Percentiles rank a stretch among this genome's conserved stretches.
Evolutionary conservation across 2,797 vertebrate genomes (phyloP).

Genomic region (Sorex maritimensis): DNA sequence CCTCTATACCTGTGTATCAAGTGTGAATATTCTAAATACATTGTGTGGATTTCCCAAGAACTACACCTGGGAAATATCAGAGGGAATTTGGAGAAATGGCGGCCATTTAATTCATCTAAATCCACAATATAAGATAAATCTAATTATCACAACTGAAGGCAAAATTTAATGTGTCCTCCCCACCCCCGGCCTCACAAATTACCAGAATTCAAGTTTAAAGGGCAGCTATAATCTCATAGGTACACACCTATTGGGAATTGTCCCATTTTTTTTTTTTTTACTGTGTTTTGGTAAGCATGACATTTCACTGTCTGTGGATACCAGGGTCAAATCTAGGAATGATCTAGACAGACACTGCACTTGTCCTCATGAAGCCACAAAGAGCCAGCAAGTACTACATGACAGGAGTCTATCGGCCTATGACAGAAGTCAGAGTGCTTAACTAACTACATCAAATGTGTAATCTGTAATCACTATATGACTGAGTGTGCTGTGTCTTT

Average conservation of each 20-base stretch:
- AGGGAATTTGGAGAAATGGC: not conserved
- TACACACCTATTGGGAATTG: not conserved
- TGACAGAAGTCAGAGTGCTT: not conserved
- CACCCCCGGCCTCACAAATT: not conserved
- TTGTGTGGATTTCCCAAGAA: not conserved
- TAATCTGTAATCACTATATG: not conserved
- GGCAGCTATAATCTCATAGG: not conserved
- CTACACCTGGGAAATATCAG: not conserved
- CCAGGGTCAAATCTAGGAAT: not conserved
- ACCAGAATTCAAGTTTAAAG: not conserved
- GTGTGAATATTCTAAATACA: not conserved
- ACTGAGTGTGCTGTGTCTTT: too few relatives aligned
- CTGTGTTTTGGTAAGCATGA: not conserved
- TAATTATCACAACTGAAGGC: not conserved
- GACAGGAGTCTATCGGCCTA: not conserved
- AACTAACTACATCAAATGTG: not conserved
- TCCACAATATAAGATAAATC: not conserved
- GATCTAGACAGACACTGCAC: rapidly evolving
- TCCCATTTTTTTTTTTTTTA: not conserved
- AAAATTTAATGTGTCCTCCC: not conserved
- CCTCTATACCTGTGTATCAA: not conserved
- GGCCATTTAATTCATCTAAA: not conserved
- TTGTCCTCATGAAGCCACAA: not conserved
- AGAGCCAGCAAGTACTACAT: not conserved
- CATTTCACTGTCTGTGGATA: not conserved